phyloP scores from a whole-genome alignment of 2,113 vertebrate genomes.

The Xenopus borealis region DNA sequence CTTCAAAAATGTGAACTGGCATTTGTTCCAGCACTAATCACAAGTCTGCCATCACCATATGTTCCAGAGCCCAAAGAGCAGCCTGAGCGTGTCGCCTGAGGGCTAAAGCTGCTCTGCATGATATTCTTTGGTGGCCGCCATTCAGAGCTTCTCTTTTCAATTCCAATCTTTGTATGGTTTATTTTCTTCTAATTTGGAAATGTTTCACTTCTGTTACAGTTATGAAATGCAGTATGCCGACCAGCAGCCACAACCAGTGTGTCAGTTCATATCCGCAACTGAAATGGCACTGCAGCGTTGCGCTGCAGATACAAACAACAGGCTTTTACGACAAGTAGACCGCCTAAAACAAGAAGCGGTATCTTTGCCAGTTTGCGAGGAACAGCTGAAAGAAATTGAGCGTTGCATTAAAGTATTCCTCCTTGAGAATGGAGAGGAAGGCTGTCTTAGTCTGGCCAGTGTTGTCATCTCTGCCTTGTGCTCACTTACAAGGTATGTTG shows the following conservation, averaged over 20 bases:
- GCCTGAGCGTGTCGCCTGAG: too few relatives aligned
- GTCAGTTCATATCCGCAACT: constrained; percentile 85
- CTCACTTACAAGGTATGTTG: constrained; percentile 80
- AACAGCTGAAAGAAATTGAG: constrained; percentile 95
- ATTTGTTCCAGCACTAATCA: too few relatives aligned
- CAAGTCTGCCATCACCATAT: too few relatives aligned
- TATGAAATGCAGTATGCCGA: constrained; percentile 90
- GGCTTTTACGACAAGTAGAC: constrained; percentile 84
- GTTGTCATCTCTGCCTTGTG: constrained; percentile 92
- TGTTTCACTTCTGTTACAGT: constrained; percentile 53
- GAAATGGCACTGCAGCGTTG: constrained; percentile 89
- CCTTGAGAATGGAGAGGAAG: constrained; percentile 85
- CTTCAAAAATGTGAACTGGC: too few relatives aligned
- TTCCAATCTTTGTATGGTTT: too few relatives aligned
- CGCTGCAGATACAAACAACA: constrained; percentile 81
- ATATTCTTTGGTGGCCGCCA: too few relatives aligned
- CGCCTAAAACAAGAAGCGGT: constrained; percentile 89
- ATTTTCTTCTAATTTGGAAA: too few relatives aligned
- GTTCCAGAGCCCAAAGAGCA: too few relatives aligned
- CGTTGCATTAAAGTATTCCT: constrained; percentile 92
- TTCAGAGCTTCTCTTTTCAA: too few relatives aligned
- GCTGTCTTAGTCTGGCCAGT: constrained; percentile 84
- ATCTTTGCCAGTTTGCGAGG: constrained; percentile 81
- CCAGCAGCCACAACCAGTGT: constrained; percentile 73
- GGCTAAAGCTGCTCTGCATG: too few relatives aligned